Evolutionary conservation across 2,888 invertebrate species (phyloP), one percentile per base, ranked within the genome.

Genomic region (Diarsia dahlii): DNA sequence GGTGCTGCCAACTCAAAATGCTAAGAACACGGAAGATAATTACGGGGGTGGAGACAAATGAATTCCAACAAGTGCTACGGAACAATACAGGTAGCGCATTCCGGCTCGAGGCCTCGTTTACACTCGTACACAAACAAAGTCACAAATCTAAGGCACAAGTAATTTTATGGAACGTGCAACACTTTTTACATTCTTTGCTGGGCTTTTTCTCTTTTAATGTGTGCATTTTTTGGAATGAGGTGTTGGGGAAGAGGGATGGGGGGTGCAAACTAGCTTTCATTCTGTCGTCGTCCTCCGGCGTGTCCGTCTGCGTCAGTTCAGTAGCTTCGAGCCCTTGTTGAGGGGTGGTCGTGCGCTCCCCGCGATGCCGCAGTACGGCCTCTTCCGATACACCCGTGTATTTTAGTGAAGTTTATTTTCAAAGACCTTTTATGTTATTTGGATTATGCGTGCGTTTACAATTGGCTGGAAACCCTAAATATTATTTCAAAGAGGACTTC

Each of bases 141-240:
- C 65, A 82, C 83, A 85, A 89, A 89, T 88, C 84, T 88, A 86
- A 88, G 80, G 85, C 85, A 88, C 86, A 89, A 91, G 91, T 90
- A 90, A 93, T 93, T n/a, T n/a, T 90, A 92, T 83, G 86, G 81
- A 88, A 89, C 90, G 87, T 89, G 90, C 89, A 92, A 92, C 92
- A 90, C 88, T 93, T 92, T 91, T 91, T 87, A 88, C 93, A 93
- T 95, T 94, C 93, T 90, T 93, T 93, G 85, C 90, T 84, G 76
- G 78, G 84, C 93, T 93, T 94, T 92, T 94, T 92, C 89, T 89
- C 89, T 93, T 92, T 90, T 91, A 91, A 92, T 92, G 92, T 93
- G 94, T 95, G 95, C 94, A 95, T 95, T 94, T 92, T 93, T 94
- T 89, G 88, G 87, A 89, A 90, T 90, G 90, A 90, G 90, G 90